Conservation (phyloP, 2,888 invertebrate species). For the Hipparchia semele region DNA sequence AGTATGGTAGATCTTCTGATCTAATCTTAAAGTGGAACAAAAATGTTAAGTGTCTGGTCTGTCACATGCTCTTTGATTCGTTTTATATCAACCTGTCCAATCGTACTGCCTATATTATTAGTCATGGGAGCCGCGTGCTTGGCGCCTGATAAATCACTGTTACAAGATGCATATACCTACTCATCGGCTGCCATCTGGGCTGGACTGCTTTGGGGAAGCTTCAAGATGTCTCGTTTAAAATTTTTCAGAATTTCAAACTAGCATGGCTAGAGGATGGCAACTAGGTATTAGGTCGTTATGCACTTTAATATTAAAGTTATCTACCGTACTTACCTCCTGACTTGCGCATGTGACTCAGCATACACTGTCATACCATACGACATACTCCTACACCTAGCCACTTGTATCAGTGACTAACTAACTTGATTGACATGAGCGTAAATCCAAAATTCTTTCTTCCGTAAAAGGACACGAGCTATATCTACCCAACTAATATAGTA, state of each 20-base stretch:
- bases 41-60: background rate
- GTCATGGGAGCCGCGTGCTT: background rate
- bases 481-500: too few relatives aligned
- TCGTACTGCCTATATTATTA: slow-evolving; percentile 9
- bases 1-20: too few relatives aligned
- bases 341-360: slow-evolving; percentile 7
- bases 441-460: background rate
- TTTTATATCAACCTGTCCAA: slow-evolving; percentile 13
- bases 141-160: background rate
- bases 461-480: too few relatives aligned
- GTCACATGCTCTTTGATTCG: background rate
- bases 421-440: slow-evolving; percentile 14
- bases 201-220: too few relatives aligned
- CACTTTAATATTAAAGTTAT: background rate
- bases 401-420: slow-evolving; percentile 5
- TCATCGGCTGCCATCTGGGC: too few relatives aligned
- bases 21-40: too few relatives aligned
- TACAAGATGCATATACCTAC: background rate
- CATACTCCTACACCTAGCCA: background rate
- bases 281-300: too few relatives aligned
- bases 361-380: background rate
- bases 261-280: too few relatives aligned
- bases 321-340: background rate
- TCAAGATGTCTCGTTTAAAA: too few relatives aligned
- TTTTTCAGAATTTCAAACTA: too few relatives aligned